Percentiles rank a stretch among this genome's conserved stretches.
phyloP scores from a whole-genome alignment of 2,797 vertebrate genomes.

The Hydrophis major region DNA sequence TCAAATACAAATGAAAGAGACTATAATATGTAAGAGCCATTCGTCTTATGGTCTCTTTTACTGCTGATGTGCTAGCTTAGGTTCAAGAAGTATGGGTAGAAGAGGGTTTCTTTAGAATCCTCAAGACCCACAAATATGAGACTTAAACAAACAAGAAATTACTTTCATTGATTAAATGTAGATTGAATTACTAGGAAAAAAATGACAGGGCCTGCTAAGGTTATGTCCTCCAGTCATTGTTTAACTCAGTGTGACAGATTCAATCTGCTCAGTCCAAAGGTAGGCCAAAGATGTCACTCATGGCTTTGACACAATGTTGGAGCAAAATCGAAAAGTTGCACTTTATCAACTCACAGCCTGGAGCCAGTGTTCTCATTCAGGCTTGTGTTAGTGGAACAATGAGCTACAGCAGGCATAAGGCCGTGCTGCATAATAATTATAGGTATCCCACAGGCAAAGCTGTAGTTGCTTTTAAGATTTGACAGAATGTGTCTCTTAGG shows the following conservation, averaged over 20 bases:
- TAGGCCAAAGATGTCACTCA: conserved; percentile 78
- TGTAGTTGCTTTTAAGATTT: conserved; percentile 79
- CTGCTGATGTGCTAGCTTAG: conserved; percentile 51
- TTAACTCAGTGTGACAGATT: conserved; percentile 86
- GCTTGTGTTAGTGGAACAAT: conserved; percentile 78
- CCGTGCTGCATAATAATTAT: conserved; percentile 77
- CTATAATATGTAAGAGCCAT: not conserved
- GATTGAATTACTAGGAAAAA: conserved; percentile 81
- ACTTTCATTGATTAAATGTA: conserved; percentile 88
- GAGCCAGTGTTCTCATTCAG: conserved; percentile 77
- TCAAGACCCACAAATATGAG: conserved; percentile 65
- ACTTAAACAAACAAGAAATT: conserved; percentile 86
- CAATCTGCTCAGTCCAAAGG: conserved; percentile 81
- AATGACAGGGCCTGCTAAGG: conserved; percentile 77
- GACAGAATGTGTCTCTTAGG: conserved; percentile 81
- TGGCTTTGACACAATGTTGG: conserved; percentile 67
- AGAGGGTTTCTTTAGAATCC: conserved; percentile 66
- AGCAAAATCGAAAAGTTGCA: conserved; percentile 82
- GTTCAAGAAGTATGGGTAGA: conserved; percentile 62
- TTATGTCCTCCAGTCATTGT: conserved; percentile 81
- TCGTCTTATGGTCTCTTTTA: conserved; percentile 44
- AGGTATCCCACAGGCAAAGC: conserved; percentile 81
- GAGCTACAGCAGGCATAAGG: conserved; percentile 72
- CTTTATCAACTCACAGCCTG: conserved; percentile 83
- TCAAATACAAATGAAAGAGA: not conserved